Base-by-base conservation (phyloP, 92 coral and sea anemone genomes). In the Paramuricea clavata region DNA sequence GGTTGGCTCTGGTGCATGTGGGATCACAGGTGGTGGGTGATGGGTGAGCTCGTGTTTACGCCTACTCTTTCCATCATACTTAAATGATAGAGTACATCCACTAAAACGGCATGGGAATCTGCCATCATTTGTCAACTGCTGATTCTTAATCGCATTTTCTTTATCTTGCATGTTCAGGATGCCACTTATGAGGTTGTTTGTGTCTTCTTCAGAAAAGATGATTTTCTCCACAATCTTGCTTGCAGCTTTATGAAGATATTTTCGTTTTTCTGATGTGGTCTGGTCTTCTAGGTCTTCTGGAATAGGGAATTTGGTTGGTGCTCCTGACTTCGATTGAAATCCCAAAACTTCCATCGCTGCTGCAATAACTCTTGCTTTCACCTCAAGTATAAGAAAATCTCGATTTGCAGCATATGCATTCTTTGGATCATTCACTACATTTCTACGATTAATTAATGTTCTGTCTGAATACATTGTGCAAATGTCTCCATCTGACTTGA, bases 401-500 rank as follows among this genome's bases (percentile, higher is more conserved):
- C 94, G 83, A 49, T 92, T 81, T 39, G 94, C 92, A 78, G 78
- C 87, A 36, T 85, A 92, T 13, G 96, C 96, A 25, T 89, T 77
- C 56, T 88, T 83, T 44, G 89, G 94, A 78, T 93, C 92, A 16
- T 50, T 83, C 44, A 43, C 87, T 35, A 93, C 96, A 91, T 93
- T 91, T 50, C 92, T 47, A 60, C 96, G 89, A 92, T 93, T 93
- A 5, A 93, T 91, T 57, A 91, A 68, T 56, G 92, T 91, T 75
- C 95, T 88, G 69, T 93, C 97, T 49, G 89, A 88, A 87, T 69
- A 91, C 43, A 91, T 82, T 36, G 93, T 93, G 74, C 94, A 93
- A 54, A 85, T 86, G 74, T 93, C 94, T 69, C 84, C 89, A 19
- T 89, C 85, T 36, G 97, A 93, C 28, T 75, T 76, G 33, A 81